Evolutionary conservation across 2,113 vertebrate species (phyloP).

Genomic region (Girardinichthys multiradiatus): DNA sequence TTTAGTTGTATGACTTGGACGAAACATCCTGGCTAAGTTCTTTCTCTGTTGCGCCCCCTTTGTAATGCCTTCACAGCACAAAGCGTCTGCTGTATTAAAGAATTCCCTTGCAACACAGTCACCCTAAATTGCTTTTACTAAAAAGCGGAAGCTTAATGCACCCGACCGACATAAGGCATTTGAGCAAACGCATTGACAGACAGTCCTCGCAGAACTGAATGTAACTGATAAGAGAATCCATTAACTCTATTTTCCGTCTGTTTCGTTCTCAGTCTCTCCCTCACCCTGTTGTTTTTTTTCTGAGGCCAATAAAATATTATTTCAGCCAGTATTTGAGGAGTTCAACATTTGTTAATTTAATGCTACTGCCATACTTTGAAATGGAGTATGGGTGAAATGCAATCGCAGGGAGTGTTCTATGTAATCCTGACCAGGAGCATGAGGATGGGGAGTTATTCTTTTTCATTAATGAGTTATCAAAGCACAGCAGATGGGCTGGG

Average conservation of each 20-base stretch:
- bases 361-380: constrained; percentile 66
- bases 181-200: constrained; percentile 65
- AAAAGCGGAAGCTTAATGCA: constrained; percentile 70
- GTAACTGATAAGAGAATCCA: constrained; percentile 75
- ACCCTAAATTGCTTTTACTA: constrained; percentile 72
- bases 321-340: constrained; percentile 58
- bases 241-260: constrained; percentile 70
- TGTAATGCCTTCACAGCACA: constrained; percentile 66
- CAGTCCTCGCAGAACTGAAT: constrained; percentile 72
- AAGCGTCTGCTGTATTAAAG: constrained; percentile 61
- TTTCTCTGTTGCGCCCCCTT: constrained; percentile 43
- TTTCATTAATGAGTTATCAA: constrained; percentile 82
- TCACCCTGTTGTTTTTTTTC: constrained; percentile 21
- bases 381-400: constrained; percentile 67
- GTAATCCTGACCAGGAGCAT: constrained; percentile 78
- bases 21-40: constrained; percentile 25
- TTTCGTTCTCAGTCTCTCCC: constrained; percentile 54
- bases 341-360: constrained; percentile 72
- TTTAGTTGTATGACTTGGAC: constrained; percentile 54
- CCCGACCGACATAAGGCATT: constrained; percentile 63
- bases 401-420: constrained; percentile 59
- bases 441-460: constrained; percentile 70
- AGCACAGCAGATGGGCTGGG: constrained; percentile 76
- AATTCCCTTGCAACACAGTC: constrained; percentile 62
- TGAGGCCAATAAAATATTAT: constrained; percentile 61